Evolutionary conservation across 2,888 invertebrate species (phyloP).

Genomic region (Xylophagus ater): DNA sequence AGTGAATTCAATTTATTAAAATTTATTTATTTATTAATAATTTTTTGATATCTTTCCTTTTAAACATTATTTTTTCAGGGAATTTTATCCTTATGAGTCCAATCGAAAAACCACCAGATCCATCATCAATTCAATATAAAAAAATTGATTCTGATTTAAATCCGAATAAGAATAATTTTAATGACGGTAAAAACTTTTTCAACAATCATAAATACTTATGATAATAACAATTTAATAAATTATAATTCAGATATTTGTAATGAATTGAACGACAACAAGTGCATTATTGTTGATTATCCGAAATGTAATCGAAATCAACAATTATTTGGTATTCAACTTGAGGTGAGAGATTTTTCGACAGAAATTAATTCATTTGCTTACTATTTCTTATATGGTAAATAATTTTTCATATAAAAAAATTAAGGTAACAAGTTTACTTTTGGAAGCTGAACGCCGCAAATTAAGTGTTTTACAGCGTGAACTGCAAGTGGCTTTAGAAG

Average conservation of each 20-base stretch:
- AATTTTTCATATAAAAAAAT: neutral
- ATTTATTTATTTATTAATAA: no score
- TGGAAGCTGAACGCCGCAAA: constrained; percentile 57
- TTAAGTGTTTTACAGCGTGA: constrained; percentile 53
- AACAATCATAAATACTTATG: neutral
- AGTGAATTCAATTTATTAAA: no score
- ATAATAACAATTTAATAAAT: constrained; percentile 1
- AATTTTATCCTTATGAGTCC: constrained; percentile 15
- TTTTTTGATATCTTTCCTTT: neutral
- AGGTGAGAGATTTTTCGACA: constrained; percentile 13
- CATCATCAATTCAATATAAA: constrained; percentile 3
- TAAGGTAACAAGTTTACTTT: constrained; percentile 54
- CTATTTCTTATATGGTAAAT: neutral
- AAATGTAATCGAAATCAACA: constrained; percentile 16
- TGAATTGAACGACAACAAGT: neutral
- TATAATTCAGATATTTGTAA: constrained; percentile 7
- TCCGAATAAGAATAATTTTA: neutral
- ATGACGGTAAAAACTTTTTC: neutral
- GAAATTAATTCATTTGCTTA: neutral
- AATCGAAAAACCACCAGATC: constrained; percentile 13
- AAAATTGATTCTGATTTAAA: neutral
- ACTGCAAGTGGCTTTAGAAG: constrained; percentile 48
- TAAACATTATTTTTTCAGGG: neutral
- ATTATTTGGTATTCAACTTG: constrained; percentile 17
- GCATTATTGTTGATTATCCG: constrained; percentile 7